Evolutionary conservation across 2,113 vertebrate genomes (phyloP).

Genomic region (Galbula dea): DNA sequence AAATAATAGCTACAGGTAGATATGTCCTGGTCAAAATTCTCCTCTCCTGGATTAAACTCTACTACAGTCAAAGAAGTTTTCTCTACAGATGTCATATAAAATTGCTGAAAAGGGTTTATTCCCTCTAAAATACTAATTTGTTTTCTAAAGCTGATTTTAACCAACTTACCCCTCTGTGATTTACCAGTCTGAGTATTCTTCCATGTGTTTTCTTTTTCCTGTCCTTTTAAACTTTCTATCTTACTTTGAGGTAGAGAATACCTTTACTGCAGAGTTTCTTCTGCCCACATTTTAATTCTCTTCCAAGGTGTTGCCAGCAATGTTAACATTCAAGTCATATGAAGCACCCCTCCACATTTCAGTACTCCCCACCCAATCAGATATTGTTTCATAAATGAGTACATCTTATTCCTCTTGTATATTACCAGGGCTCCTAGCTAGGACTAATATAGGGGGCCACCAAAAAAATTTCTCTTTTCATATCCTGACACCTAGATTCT

Average conservation of each 20-base stretch:
- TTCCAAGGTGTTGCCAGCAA: neutral
- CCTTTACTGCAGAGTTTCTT: neutral
- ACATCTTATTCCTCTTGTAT: neutral
- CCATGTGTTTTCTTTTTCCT: neutral
- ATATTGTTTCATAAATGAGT: neutral
- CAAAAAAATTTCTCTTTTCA: neutral
- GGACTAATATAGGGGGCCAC: neutral
- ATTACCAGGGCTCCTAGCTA: neutral
- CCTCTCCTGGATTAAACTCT: neutral
- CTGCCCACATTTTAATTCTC: neutral
- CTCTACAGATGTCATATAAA: neutral
- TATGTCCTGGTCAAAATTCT: neutral
- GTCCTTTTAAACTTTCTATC: neutral
- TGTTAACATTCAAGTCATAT: neutral
- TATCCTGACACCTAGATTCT: neutral
- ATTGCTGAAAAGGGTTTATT: neutral
- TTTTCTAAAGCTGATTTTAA: neutral
- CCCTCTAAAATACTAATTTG: neutral
- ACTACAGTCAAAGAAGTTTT: neutral
- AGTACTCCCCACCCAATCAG: neutral
- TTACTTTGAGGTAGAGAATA: neutral
- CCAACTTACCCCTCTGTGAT: neutral
- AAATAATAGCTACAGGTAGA: neutral
- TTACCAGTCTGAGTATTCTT: neutral
- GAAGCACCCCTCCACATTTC: neutral